Conservation (phyloP, 37 sponge, comb jelly and placozoan genomes). For the Cladorhizidae sp. region DNA sequence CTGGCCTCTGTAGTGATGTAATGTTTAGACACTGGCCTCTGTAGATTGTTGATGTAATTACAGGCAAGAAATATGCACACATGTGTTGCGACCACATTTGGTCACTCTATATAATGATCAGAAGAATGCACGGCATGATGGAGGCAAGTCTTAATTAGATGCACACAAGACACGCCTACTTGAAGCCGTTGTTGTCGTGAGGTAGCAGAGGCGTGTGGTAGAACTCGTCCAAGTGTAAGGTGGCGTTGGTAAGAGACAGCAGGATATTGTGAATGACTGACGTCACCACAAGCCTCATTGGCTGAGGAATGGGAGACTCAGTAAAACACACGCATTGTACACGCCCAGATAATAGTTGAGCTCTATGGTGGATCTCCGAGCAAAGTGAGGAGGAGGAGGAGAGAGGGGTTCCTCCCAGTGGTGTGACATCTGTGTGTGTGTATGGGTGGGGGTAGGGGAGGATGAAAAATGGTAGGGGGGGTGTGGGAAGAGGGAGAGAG, state of each 20-base stretch:
- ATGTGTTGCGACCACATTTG: too few species aligned
- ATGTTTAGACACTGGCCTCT: too few species aligned
- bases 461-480: background rate
- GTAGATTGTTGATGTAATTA: too few species aligned
- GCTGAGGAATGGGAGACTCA: conserved; percentile 30
- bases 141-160: too few species aligned
- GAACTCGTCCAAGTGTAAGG: conserved; percentile 8
- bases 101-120: too few species aligned
- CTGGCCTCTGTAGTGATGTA: too few species aligned
- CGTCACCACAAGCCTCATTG: conserved; percentile 32
- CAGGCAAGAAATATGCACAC: too few species aligned
- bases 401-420: too few species aligned
- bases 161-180: too few species aligned
- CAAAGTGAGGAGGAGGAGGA: background rate
- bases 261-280: conserved; percentile 17
- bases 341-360: conserved; percentile 25
- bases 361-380: conserved; percentile 7
- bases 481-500: background rate
- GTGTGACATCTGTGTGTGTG: background rate
- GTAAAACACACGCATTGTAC: conserved; percentile 30
- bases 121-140: too few species aligned
- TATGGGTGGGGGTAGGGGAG: background rate
- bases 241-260: conserved; percentile 22
- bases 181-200: conserved; percentile 26
- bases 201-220: background rate